Percentiles rank a stretch among this genome's conserved stretches.
phyloP scores from a whole-genome alignment of 2,797 vertebrate genomes.

The Micropoecilia bifurca region DNA sequence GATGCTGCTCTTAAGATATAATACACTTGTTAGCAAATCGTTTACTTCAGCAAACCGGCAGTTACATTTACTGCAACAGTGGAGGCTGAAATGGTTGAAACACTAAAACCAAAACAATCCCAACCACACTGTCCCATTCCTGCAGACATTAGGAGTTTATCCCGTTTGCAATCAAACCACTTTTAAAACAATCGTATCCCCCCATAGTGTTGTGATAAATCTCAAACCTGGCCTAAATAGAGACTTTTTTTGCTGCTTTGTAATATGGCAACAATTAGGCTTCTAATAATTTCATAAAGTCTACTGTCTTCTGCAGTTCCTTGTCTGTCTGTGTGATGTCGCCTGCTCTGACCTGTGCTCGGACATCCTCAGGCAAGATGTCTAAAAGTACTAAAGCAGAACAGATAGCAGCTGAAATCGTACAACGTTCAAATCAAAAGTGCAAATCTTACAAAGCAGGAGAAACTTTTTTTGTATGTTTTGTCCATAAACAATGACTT shows the following conservation, averaged over 20 bases:
- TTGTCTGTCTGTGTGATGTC: neutral
- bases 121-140: neutral
- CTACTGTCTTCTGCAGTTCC: neutral
- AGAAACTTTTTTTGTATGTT: neutral
- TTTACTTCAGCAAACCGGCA: neutral
- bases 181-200: neutral
- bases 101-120: neutral
- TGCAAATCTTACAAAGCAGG: neutral
- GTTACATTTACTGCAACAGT: neutral
- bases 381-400: neutral
- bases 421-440: neutral
- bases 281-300: neutral
- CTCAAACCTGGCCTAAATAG: neutral
- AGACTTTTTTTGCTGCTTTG: neutral
- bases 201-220: neutral
- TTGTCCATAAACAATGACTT: neutral
- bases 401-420: neutral
- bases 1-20: neutral
- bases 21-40: neutral
- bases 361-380: neutral
- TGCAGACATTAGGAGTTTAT: neutral
- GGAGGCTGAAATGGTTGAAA: neutral
- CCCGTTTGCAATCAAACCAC: neutral
- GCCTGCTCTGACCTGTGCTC: neutral
- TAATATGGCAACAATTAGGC: neutral